Base-by-base conservation (phyloP, 1,140 invertebrate species). In the Dolichoris vasculosae region DNA sequence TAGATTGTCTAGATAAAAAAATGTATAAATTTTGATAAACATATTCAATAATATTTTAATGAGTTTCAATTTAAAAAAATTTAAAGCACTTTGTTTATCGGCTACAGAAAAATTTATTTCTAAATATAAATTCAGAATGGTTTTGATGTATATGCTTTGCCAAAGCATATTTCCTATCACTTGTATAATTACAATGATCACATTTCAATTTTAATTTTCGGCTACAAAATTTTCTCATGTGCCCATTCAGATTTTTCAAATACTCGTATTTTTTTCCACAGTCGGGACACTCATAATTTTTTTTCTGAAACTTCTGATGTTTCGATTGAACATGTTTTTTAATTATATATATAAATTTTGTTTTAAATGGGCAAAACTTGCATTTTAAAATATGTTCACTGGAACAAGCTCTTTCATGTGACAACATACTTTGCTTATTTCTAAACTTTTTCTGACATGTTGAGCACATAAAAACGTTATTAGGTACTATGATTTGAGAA, bases 181-280 rank as follows among this genome's bases (percentile, higher is more conserved):
- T 67, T 71, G 40, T 73, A 43, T 81, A 77, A 80, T 87, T 30
- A 75, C 78, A 85, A 64, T 84, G 67, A 77, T 84, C 59, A 82
- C 86, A 81, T 71, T 64, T 13, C 15, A 73, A 80, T 30, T 69
- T 81, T 4, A 71, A 64, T 84, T 81, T 81, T 67, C 64, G 20
- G 6, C 40, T 13, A 86, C 55, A 81, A 11, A 59, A 46, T 17
- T 4, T 48, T 51, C 1, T 48, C 17, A 76, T 82, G 11, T 85
- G 84, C 67, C 20, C 9, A 67, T 85, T 81, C 7, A 85, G n/a
- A 64, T 11, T 67, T 38, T 63, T 63, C 23, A 46, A 43, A 46
- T 35, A 1, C 40, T 63, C 71, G 9, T 26, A 85, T 7, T 38
- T 85, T 48, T 63, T 81, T 48, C 67, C 77, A 81, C 84, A 85